Conservation (phyloP, 2,113 vertebrate species). For the Hemibagrus wyckioides region DNA sequence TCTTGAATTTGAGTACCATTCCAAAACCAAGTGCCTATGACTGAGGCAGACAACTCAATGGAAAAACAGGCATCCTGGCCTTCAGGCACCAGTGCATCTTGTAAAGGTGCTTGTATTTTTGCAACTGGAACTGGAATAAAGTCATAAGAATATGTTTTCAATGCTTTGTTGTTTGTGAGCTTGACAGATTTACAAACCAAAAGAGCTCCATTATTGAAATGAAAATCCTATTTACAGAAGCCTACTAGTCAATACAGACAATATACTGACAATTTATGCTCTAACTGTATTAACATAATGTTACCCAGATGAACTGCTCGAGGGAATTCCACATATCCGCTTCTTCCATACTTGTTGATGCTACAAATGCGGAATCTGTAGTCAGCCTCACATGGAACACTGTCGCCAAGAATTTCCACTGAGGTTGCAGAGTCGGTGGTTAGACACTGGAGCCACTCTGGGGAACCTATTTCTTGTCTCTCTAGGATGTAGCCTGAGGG, state of each 20-base stretch:
- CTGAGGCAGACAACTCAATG: slow-evolving; percentile 83
- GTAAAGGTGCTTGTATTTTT: slow-evolving; percentile 81
- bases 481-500: slow-evolving; percentile 86
- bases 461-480: slow-evolving; percentile 81
- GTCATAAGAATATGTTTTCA: neutral
- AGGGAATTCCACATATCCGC: slow-evolving; percentile 85
- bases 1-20: slow-evolving; percentile 79
- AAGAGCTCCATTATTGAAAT: neutral
- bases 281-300: slow-evolving; percentile 19
- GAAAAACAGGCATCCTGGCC: slow-evolving; percentile 84
- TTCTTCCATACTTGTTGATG: slow-evolving; percentile 85
- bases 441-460: slow-evolving; percentile 91
- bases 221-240: neutral
- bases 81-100: slow-evolving; percentile 77
- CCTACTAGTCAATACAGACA: neutral
- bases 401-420: slow-evolving; percentile 88
- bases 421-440: slow-evolving; percentile 84
- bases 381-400: slow-evolving; percentile 84
- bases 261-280: neutral
- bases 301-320: slow-evolving; percentile 87
- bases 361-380: slow-evolving; percentile 90
- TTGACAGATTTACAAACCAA: neutral
- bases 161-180: neutral
- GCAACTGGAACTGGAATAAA: slow-evolving; percentile 82
- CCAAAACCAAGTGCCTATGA: slow-evolving; percentile 87